These are phyloP conservation scores for Setipinna tenuifilis DNA, from an alignment of 2,797 vertebrate genomes.

Conservation along the genomic window DNA sequence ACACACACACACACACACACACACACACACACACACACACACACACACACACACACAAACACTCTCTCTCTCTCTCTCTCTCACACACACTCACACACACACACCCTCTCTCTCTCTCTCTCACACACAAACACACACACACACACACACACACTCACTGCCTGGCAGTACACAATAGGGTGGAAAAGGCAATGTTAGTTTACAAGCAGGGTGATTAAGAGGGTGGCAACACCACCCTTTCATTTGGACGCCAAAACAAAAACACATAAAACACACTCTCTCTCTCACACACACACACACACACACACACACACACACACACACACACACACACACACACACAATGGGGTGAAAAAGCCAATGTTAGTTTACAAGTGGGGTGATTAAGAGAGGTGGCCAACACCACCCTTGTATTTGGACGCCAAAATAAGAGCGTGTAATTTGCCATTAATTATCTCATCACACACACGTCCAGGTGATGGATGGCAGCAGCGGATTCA, in stretches of 20 bases:
- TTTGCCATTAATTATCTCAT: conserved; percentile 5
- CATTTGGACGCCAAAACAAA: not conserved
- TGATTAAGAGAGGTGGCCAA: not conserved
- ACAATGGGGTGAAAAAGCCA: not conserved
- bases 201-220: not conserved
- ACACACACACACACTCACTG: not conserved
- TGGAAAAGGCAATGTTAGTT: not conserved
- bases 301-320: no score
- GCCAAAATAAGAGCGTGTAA: not conserved
- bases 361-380: not conserved
- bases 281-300: no score
- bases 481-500: not conserved
- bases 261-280: no score
- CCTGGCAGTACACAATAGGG: not conserved
- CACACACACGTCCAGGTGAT: not conserved
- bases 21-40: no score
- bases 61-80: no score
- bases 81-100: no score
- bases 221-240: not conserved
- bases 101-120: no score
- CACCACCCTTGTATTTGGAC: not conserved
- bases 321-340: not conserved
- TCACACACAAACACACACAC: no score
- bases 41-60: no score
- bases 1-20: no score